Evolutionary conservation across 23 tunicate genomes (phyloP).

Genomic region (Botrylloides violaceus): DNA sequence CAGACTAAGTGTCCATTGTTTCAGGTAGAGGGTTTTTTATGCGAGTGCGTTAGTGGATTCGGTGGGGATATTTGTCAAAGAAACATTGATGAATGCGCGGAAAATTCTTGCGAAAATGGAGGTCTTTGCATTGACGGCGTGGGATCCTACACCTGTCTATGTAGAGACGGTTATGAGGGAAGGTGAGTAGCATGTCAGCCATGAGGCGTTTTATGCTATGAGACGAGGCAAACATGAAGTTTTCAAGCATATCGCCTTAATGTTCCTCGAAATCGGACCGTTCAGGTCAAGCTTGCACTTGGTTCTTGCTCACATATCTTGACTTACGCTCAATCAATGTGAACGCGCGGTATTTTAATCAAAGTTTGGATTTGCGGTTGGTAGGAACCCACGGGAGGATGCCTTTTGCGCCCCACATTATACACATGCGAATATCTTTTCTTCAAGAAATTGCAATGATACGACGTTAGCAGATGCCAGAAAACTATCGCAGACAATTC

Average conservation of each 20-base stretch:
- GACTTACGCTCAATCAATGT: no score
- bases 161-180: slow-evolving; percentile 23
- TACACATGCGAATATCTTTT: background rate
- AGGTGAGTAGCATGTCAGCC: slow-evolving; percentile 1
- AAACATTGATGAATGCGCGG: slow-evolving; percentile 19
- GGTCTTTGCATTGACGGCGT: slow-evolving; percentile 24
- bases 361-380: no score
- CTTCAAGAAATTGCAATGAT: slow-evolving; percentile 17
- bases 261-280: no score
- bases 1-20: no score
- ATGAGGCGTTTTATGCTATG: no score
- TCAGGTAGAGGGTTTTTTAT: background rate
- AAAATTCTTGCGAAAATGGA: slow-evolving; percentile 10
- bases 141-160: slow-evolving; percentile 9
- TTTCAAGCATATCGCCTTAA: no score
- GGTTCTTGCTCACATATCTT: no score
- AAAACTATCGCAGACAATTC: background rate
- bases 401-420: no score
- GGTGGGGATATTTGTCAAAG: slow-evolving; percentile 13
- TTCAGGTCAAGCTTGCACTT: no score
- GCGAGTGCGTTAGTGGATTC: slow-evolving; percentile 17
- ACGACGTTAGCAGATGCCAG: slow-evolving; percentile 10
- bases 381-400: no score
- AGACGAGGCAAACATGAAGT: no score
- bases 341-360: no score